Evolutionary conservation across 2,888 invertebrate genomes (phyloP).

Genomic region (Eupithecia subumbrata): DNA sequence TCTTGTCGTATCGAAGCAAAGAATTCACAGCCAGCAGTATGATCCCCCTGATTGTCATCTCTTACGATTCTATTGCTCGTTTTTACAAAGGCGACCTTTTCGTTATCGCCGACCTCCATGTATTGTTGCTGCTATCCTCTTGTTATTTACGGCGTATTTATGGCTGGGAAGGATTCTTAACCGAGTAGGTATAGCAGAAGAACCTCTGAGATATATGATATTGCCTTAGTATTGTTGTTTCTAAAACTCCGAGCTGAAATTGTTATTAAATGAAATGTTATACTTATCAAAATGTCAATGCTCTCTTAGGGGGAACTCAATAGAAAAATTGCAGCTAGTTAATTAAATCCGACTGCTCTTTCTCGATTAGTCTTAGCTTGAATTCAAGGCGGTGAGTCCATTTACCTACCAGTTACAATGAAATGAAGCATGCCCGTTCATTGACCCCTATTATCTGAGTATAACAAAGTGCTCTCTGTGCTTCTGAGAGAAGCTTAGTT

Average conservation of each 20-base stretch:
- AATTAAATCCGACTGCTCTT: conserved; percentile 35
- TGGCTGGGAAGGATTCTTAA: conserved; percentile 36
- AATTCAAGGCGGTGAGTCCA: conserved; percentile 45
- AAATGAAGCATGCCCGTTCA: conserved; percentile 52
- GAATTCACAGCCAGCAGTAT: conserved; percentile 37
- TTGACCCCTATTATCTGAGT: conserved; percentile 58
- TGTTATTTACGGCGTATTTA: conserved; percentile 46
- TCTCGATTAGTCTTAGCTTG: conserved; percentile 39
- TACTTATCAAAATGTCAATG: neutral
- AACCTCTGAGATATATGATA: conserved; percentile 8
- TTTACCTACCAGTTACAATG: conserved; percentile 47
- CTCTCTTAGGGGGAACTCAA: neutral
- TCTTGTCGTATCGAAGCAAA: conserved; percentile 20
- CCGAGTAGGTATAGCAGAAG: conserved; percentile 16
- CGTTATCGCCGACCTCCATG: conserved; percentile 47
- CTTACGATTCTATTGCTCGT: conserved; percentile 51
- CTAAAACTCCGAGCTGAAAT: neutral
- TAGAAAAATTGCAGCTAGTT: conserved; percentile 19
- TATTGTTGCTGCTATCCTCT: conserved; percentile 42
- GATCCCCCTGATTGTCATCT: conserved; percentile 54
- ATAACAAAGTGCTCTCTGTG: conserved; percentile 59
- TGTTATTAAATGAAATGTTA: neutral
- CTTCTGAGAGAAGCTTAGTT: conserved; percentile 49
- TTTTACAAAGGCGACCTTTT: conserved; percentile 50
- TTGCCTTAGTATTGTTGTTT: neutral